Percentiles rank a stretch among this genome's conserved stretches.
These are phyloP conservation scores for Mellilla xanthometata DNA, from an alignment of 2,888 invertebrate genomes.

Conservation along the genomic window DNA sequence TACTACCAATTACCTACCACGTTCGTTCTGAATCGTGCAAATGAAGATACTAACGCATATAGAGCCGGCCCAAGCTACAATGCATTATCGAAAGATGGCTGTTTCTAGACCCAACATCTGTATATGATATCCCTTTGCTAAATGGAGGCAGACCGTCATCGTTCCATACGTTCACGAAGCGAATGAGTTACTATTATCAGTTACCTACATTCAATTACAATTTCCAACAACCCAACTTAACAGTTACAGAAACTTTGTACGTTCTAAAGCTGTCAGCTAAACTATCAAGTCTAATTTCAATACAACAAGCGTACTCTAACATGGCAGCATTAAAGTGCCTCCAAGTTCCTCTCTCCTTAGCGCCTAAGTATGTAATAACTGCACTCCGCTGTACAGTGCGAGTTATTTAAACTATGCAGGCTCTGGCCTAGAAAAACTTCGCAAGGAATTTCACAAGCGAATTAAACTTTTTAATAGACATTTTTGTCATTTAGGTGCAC, in stretches of 20 bases:
- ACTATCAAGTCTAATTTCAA: conserved; percentile 22
- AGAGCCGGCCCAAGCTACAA: too few species aligned
- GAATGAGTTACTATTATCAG: too few species aligned
- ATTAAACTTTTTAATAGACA: conserved; percentile 39
- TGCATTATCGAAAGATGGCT: too few species aligned
- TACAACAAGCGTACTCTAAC: conserved; percentile 16
- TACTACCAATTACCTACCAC: too few species aligned
- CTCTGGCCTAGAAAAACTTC: conserved; percentile 37
- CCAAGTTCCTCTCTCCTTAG: conserved; percentile 26
- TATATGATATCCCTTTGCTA: too few species aligned
- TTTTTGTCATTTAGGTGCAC: conserved; percentile 32
- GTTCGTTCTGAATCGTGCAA: too few species aligned
- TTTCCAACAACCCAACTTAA: too few species aligned
- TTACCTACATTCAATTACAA: too few species aligned
- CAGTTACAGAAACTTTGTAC: background rate
- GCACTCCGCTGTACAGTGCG: conserved; percentile 36
- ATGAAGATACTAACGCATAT: too few species aligned
- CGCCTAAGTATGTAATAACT: conserved; percentile 50
- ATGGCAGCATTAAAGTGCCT: conserved; percentile 11
- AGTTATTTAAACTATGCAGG: conserved; percentile 42
- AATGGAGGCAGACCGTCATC: too few species aligned
- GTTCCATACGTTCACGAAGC: too few species aligned
- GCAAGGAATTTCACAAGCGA: conserved; percentile 37
- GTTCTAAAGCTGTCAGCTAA: conserved; percentile 8
- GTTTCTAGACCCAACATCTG: too few species aligned